phyloP scores from a whole-genome alignment of 2,888 invertebrate species.

The Cremastinae sp. region DNA sequence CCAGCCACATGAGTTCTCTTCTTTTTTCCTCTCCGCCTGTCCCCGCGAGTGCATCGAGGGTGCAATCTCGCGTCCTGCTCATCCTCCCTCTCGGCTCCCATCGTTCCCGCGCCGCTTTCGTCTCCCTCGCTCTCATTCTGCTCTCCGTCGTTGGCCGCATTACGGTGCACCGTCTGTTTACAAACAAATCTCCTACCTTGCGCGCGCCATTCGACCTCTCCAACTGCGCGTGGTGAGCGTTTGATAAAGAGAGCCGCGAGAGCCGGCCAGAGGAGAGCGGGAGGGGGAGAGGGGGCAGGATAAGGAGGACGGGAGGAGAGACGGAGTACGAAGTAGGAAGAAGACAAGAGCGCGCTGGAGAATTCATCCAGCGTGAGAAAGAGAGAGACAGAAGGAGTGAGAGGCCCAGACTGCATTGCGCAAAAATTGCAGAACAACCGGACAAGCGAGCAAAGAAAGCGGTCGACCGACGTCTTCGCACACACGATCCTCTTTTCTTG shows the following conservation, averaged over 20 bases:
- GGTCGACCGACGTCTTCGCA: conserved; percentile 55
- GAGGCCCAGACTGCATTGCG: conserved; percentile 72
- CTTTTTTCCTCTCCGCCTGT: conserved; percentile 43
- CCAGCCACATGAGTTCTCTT: conserved; percentile 34
- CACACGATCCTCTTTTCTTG: conserved; percentile 31
- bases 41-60: conserved; percentile 44
- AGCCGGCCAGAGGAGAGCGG: conserved; percentile 15
- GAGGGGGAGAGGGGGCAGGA: conserved; percentile 3
- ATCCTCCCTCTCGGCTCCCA: conserved; percentile 8
- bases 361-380: conserved; percentile 37
- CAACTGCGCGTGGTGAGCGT: conserved; percentile 47
- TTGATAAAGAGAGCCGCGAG: conserved; percentile 35
- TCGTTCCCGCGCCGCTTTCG: conserved; percentile 37
- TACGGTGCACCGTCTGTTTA: conserved; percentile 71
- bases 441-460: conserved; percentile 65
- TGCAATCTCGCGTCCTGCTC: conserved; percentile 52
- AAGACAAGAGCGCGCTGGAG: conserved; percentile 47
- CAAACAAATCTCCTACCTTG: conserved; percentile 76
- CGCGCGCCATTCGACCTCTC: conserved; percentile 59
- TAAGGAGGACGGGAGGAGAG: conserved; percentile 22
- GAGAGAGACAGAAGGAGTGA: conserved; percentile 16
- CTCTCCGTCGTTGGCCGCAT: conserved; percentile 51
- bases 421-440: conserved; percentile 70
- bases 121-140: conserved; percentile 48
- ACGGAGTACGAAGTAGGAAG: conserved; percentile 45